Evolutionary conservation across 2,888 invertebrate genomes (phyloP), one percentile per base, ranked within the genome.

Genomic region (Polydrusus tereticollis): DNA sequence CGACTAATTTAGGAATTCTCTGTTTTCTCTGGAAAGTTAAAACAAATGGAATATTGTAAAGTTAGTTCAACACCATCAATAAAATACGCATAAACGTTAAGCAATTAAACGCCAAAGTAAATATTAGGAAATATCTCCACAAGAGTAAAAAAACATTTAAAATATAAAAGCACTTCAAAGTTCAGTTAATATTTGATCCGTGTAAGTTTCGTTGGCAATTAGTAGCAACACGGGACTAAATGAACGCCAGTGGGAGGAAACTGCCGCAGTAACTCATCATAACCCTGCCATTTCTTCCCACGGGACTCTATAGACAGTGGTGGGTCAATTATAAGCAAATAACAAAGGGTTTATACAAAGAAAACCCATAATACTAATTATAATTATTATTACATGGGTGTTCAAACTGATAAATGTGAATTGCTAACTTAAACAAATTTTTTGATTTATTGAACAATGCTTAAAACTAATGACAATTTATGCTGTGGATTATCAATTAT

Each of bases 221-320:
- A 81, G 80, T 79, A 79, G 78, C 79, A 81, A 80, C 81, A 80
- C 77, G 81, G 78, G 75, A 77, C 70, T 77, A 79, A 81, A 81
- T 80, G 78, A 78, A 78, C 78, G 75, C 75, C 76, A 76, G 69
- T 45, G 38, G 55, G 58, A 78, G 79, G 78, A 80, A 81, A 80
- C 79, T 82, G 80, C 79, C 77, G 78, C 79, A 79, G 78, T 81
- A 81, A 82, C 80, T 81, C 81, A 82, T 81, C 80, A 67, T 59
- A 75, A 75, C 72, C 71, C 73, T 69, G 43, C 52, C 41, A 50
- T 50, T 65, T 65, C 52, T 50, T 59, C 23, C 26, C 47, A 38
- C 41, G 57, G 52, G 43, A 59, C 59, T 41, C 57, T 47, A n/a
- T n/a, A 57, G 57, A 52, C 47, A 57, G 67, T 47, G 57, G 41